Evolutionary conservation across 1,140 invertebrate species (phyloP).

Genomic region (Tachypleus tridentatus): DNA sequence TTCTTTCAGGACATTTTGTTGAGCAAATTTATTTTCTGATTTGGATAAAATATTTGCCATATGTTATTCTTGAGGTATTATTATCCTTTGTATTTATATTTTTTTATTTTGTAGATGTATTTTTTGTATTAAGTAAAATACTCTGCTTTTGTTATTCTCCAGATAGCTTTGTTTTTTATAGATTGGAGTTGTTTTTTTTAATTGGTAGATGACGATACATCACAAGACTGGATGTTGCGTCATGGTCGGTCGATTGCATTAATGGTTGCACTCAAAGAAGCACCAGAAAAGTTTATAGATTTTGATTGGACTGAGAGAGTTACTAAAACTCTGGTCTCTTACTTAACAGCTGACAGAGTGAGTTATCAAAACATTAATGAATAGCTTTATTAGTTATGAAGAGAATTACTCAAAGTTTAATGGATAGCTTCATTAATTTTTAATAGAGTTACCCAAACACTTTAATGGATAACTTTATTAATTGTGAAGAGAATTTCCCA

Average conservation of each 20-base stretch:
- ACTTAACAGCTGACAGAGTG: slow-evolving; percentile 56
- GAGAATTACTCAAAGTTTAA: too few relatives aligned
- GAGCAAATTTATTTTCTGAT: too few relatives aligned
- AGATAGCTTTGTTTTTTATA: neutral
- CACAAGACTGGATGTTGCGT: slow-evolving; percentile 53
- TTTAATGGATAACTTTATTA: too few relatives aligned
- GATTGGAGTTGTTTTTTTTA: neutral
- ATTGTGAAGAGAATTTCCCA: too few relatives aligned
- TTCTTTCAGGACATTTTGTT: too few relatives aligned
- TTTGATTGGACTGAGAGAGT: slow-evolving; percentile 55
- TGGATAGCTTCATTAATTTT: too few relatives aligned
- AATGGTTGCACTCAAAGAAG: slow-evolving; percentile 79
- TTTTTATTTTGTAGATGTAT: neutral
- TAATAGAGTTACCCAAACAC: slow-evolving; percentile 8
- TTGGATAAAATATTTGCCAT: too few relatives aligned
- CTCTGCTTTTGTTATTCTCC: too few relatives aligned
- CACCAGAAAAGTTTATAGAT: slow-evolving; percentile 51
- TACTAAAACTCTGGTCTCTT: slow-evolving; percentile 49
- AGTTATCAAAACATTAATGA: neutral
- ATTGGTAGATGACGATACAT: slow-evolving; percentile 43
- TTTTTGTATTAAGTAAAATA: too few relatives aligned
- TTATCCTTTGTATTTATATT: neutral
- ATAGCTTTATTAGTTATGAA: too few relatives aligned
- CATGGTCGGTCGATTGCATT: slow-evolving; percentile 73
- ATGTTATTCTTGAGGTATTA: too few relatives aligned